These are phyloP conservation scores for Drosophila fungiperda DNA, from an alignment of 2,888 invertebrate species.

Conservation along the genomic window DNA sequence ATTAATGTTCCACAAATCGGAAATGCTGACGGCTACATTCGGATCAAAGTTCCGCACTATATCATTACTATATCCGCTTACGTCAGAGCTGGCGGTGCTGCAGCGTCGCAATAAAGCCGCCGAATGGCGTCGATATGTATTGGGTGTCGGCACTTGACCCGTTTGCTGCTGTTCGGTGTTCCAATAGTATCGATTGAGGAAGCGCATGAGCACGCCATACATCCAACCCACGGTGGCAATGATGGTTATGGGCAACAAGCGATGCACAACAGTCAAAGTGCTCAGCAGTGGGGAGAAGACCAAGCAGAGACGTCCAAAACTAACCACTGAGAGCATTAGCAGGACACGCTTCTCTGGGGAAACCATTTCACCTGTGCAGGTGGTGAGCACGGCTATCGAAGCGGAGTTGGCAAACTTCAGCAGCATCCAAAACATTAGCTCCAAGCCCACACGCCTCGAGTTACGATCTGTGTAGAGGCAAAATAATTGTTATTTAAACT, in stretches of 20 bases:
- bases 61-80: slow-evolving; percentile 59
- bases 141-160: slow-evolving; percentile 79
- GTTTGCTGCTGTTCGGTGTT: slow-evolving; percentile 76
- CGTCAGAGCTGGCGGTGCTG: slow-evolving; percentile 72
- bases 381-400: slow-evolving; percentile 83
- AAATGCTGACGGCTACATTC: slow-evolving; percentile 75
- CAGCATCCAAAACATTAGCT: slow-evolving; percentile 82
- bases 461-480: slow-evolving; percentile 60
- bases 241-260: slow-evolving; percentile 80
- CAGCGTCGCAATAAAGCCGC: slow-evolving; percentile 72
- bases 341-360: slow-evolving; percentile 72
- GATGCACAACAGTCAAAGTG: slow-evolving; percentile 77
- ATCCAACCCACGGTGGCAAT: slow-evolving; percentile 81
- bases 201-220: slow-evolving; percentile 81
- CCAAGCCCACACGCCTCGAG: slow-evolving; percentile 78
- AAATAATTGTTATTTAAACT: background rate
- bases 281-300: slow-evolving; percentile 80
- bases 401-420: slow-evolving; percentile 84
- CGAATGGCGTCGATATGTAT: slow-evolving; percentile 78
- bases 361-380: slow-evolving; percentile 84
- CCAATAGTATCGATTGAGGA: slow-evolving; percentile 82
- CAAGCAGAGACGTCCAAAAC: slow-evolving; percentile 81
- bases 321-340: slow-evolving; percentile 80
- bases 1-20: slow-evolving; percentile 80
- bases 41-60: slow-evolving; percentile 58